Evolutionary conservation across 2,888 invertebrate species (phyloP).

Genomic region (Charanyca ferruginea): DNA sequence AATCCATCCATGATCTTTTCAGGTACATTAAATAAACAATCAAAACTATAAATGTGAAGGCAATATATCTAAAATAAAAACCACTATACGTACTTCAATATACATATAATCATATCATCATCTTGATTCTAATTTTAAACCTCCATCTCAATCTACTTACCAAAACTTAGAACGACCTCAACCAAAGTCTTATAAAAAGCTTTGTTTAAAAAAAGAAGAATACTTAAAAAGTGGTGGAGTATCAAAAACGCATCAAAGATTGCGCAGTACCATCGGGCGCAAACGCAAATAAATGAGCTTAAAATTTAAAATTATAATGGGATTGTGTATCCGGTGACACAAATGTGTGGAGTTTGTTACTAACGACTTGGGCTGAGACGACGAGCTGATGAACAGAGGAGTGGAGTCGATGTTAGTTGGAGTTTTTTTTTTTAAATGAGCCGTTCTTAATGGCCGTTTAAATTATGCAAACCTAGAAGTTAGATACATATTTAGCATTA

Average conservation of each 20-base stretch:
- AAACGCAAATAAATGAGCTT: slow-evolving; percentile 89
- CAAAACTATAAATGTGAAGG: no score
- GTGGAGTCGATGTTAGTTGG: slow-evolving; percentile 66
- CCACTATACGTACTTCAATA: no score
- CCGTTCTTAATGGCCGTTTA: background rate
- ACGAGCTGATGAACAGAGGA: slow-evolving; percentile 73
- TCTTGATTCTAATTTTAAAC: no score
- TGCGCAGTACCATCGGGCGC: slow-evolving; percentile 81
- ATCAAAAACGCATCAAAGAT: slow-evolving; percentile 89
- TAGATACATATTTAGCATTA: background rate
- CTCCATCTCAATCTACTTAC: background rate
- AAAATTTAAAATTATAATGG: slow-evolving; percentile 91
- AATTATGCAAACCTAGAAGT: background rate
- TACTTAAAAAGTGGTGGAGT: slow-evolving; percentile 49
- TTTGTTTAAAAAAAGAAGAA: slow-evolving; percentile 20
- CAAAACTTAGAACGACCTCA: slow-evolving; percentile 19
- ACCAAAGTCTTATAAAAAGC: slow-evolving; percentile 30
- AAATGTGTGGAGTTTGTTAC: slow-evolving; percentile 91
- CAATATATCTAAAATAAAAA: no score
- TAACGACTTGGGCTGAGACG: slow-evolving; percentile 90
- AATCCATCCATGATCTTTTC: no score
- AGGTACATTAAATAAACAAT: no score
- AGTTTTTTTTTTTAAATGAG: slow-evolving; percentile 1
- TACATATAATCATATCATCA: no score
- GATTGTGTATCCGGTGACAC: slow-evolving; percentile 91